Conservation (phyloP, 1,140 invertebrate species). For the Piezodorus guildinii region DNA sequence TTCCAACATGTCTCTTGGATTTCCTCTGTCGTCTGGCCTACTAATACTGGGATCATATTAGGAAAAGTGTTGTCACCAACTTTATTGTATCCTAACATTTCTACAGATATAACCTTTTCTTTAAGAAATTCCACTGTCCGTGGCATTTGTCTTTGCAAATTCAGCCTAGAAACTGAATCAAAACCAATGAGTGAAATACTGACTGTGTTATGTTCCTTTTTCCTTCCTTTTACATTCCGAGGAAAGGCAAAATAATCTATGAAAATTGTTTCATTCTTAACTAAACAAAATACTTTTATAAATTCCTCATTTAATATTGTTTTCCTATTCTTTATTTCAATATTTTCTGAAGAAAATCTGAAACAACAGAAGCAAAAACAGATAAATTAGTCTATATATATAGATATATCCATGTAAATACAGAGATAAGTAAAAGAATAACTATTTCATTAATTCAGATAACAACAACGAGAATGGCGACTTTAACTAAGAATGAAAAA, state of each 20-base stretch:
- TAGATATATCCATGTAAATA: no score
- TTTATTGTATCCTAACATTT: constrained; percentile 37
- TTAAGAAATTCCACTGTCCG: constrained; percentile 37
- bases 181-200: constrained; percentile 61
- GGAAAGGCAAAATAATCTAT: constrained; percentile 31
- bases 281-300: constrained; percentile 26
- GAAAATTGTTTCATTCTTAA: constrained; percentile 24
- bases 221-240: constrained; percentile 7
- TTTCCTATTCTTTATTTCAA: constrained; percentile 20
- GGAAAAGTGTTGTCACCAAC: constrained; percentile 38
- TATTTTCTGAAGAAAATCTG: constrained; percentile 26
- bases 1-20: constrained; percentile 31
- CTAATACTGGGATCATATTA: constrained; percentile 36
- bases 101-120: constrained; percentile 32
- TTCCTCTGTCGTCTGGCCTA: constrained; percentile 36
- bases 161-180: constrained; percentile 45
- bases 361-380: constrained; percentile 21
- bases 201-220: constrained; percentile 18
- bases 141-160: constrained; percentile 44
- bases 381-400: neutral
- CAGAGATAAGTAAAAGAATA: no score
- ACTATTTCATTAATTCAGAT: no score
- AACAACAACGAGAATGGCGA: no score
- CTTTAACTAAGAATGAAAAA: no score
- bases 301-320: constrained; percentile 28